A percentile compares a stretch with the other conserved stretches of the same genome.
phyloP scores from a whole-genome alignment of 2,797 vertebrate species.

The Hydrocynus forskahlii region DNA sequence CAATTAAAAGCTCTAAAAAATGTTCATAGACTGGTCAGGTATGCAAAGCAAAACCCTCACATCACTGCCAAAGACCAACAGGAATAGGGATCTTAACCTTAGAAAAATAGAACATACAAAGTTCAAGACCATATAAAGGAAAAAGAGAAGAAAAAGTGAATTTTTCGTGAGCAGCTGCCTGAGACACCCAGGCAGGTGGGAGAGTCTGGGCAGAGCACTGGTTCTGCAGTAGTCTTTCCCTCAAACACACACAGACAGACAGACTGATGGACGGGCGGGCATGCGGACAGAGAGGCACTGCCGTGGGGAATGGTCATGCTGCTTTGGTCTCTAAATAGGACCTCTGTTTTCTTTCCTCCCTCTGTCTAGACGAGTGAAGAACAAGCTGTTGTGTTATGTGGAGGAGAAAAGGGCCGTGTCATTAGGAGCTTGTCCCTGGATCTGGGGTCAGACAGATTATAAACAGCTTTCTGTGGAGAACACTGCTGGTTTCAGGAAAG shows the following conservation, averaged over 20 bases:
- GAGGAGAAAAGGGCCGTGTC: conserved; percentile 51
- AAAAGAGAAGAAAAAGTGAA: not conserved
- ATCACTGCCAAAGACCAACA: no score
- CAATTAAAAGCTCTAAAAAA: no score
- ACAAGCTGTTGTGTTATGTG: conserved; percentile 52
- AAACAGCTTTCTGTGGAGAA: conserved; percentile 17
- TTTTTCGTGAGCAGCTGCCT: not conserved
- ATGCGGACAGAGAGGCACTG: conserved; percentile 52
- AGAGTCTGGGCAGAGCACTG: conserved; percentile 47
- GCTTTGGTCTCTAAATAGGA: conserved; percentile 62
- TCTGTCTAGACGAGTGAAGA: conserved; percentile 64
- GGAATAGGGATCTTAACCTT: no score
- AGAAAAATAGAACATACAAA: not conserved
- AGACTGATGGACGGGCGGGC: not conserved
- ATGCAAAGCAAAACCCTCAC: no score
- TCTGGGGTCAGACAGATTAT: conserved; percentile 11
- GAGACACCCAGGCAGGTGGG: conserved; percentile 38
- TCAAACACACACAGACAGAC: conserved; percentile 33
- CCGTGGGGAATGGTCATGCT: conserved; percentile 52
- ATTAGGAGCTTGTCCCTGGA: conserved; percentile 24
- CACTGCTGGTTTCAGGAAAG: conserved; percentile 8
- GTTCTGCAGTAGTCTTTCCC: conserved; percentile 61
- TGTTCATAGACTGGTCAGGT: no score
- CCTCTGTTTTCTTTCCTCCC: conserved; percentile 44
- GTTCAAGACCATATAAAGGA: not conserved